These are phyloP conservation scores for Xiphophorus hellerii DNA, from an alignment of 2,113 vertebrate genomes.

Conservation along the genomic window DNA sequence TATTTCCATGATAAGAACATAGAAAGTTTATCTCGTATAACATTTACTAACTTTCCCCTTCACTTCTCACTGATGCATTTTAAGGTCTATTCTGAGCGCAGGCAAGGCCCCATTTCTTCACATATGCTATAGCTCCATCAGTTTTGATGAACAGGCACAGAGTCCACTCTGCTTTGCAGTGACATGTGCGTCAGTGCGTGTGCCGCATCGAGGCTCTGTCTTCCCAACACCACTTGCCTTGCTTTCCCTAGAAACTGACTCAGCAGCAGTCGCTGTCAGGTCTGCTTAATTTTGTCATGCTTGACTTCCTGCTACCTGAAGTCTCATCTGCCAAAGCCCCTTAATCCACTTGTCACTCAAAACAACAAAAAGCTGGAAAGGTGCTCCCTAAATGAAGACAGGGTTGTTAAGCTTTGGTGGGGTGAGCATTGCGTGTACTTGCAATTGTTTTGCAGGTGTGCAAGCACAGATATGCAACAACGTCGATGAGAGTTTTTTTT, in stretches of 20 bases:
- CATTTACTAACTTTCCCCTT: slow-evolving; percentile 20
- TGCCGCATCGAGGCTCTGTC: slow-evolving; percentile 17
- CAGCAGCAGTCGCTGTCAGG: slow-evolving; percentile 80
- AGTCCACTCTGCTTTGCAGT: slow-evolving; percentile 47
- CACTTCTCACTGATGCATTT: slow-evolving; percentile 23
- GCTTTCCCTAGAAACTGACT: slow-evolving; percentile 72
- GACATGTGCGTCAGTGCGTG: slow-evolving; percentile 5
- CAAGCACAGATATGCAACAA: not conserved
- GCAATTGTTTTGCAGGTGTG: slow-evolving; percentile 24
- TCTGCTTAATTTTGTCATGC: slow-evolving; percentile 78
- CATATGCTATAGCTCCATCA: slow-evolving; percentile 52
- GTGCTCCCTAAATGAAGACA: slow-evolving; percentile 54
- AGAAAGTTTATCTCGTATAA: slow-evolving; percentile 17
- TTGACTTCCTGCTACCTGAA: slow-evolving; percentile 61
- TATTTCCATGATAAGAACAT: slow-evolving; percentile 7
- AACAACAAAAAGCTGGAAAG: slow-evolving; percentile 65
- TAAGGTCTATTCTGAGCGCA: slow-evolving; percentile 11
- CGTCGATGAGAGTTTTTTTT: too few species aligned
- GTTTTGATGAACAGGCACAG: slow-evolving; percentile 48
- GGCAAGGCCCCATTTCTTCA: slow-evolving; percentile 30
- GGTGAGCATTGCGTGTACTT: slow-evolving; percentile 17
- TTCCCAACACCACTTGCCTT: slow-evolving; percentile 42
- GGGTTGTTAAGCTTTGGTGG: slow-evolving; percentile 31
- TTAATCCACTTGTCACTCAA: slow-evolving; percentile 78
- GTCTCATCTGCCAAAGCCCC: slow-evolving; percentile 69